Percentiles rank a stretch among this genome's conserved stretches.
Evolutionary conservation across 2,888 invertebrate species (phyloP).

Genomic region (Aporophyla lueneburgensis): DNA sequence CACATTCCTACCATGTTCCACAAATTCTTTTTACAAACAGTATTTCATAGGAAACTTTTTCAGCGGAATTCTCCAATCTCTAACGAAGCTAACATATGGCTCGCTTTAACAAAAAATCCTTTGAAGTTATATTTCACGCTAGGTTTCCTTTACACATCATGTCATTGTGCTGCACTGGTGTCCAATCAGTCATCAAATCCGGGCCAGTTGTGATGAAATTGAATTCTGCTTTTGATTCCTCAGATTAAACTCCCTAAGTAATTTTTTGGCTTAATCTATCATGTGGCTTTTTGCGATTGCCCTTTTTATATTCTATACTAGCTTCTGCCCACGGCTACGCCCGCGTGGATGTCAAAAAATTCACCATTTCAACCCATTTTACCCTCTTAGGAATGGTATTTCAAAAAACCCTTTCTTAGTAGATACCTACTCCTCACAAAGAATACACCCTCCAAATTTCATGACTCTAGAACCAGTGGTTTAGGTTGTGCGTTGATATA

Average conservation of each 20-base stretch:
- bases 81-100: slow-evolving; percentile 50
- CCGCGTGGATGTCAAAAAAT: no score
- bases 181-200: slow-evolving; percentile 36
- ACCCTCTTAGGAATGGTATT: no score
- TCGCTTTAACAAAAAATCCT: slow-evolving; percentile 47
- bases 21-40: slow-evolving; percentile 3
- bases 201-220: neutral
- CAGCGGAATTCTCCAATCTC: slow-evolving; percentile 25
- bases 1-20: neutral
- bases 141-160: slow-evolving; percentile 30
- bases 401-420: no score
- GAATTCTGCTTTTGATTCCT: neutral
- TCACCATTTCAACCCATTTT: no score
- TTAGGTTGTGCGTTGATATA: no score
- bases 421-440: no score
- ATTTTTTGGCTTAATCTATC: neutral
- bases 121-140: slow-evolving; percentile 44
- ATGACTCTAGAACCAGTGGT: no score
- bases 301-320: neutral
- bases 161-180: neutral
- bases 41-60: slow-evolving; percentile 29
- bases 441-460: no score
- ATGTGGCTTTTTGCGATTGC: neutral
- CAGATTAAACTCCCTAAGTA: neutral
- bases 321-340: no score